Evolutionary conservation across 2,797 vertebrate species (phyloP).

Genomic region (Notamacropus eugenii): DNA sequence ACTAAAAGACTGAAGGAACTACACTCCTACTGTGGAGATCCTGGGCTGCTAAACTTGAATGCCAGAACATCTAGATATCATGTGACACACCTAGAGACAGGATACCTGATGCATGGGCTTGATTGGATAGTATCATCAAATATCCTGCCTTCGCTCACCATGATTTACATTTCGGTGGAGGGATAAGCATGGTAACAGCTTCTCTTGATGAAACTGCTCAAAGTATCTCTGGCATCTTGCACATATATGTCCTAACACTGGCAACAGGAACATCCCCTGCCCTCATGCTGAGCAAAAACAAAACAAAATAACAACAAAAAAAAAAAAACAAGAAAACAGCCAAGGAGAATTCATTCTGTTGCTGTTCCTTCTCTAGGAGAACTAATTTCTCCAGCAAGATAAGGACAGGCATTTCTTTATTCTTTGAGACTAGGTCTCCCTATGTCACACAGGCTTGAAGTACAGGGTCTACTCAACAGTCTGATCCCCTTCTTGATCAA

Average conservation of each 20-base stretch:
- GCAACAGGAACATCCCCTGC: background rate
- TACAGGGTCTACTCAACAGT: background rate
- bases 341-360: background rate
- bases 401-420: background rate
- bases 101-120: conserved; percentile 17
- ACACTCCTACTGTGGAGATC: background rate
- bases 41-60: background rate
- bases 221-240: background rate
- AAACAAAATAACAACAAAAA: background rate
- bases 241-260: background rate
- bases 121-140: background rate
- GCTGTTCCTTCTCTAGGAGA: background rate
- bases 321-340: background rate
- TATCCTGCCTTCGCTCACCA: background rate
- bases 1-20: background rate
- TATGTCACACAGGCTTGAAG: background rate
- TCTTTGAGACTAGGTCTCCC: background rate
- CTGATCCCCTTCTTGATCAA: background rate
- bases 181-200: background rate
- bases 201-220: background rate
- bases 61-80: conserved; percentile 43
- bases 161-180: conserved; percentile 7
- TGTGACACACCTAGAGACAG: conserved; percentile 28
- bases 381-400: background rate
- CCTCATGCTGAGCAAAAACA: background rate